These are phyloP conservation scores for Lepidotrigona ventralis DNA, from an alignment of 1,140 invertebrate species.

Conservation along the genomic window DNA sequence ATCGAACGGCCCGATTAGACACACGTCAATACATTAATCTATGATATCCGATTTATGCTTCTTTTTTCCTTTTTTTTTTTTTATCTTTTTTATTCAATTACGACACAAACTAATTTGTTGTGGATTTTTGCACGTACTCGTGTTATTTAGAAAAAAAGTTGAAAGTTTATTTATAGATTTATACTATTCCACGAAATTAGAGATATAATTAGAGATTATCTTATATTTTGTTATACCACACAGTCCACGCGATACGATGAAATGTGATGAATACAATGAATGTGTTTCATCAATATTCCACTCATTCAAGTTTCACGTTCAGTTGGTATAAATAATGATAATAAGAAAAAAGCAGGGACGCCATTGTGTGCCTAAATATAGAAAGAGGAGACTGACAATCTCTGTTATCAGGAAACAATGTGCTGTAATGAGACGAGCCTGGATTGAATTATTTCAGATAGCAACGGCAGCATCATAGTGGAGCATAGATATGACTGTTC, in stretches of 20 bases:
- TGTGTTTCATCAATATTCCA: background rate
- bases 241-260: too few relatives aligned
- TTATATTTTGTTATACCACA: too few relatives aligned
- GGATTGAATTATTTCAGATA: slow-evolving; percentile 18
- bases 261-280: too few relatives aligned
- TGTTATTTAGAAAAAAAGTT: too few relatives aligned
- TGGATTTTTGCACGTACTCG: too few relatives aligned
- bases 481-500: background rate
- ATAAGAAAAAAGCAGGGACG: background rate
- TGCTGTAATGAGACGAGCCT: background rate
- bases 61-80: slow-evolving; percentile 1
- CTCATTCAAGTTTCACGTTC: background rate
- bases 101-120: background rate
- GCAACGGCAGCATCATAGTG: background rate
- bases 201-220: too few relatives aligned
- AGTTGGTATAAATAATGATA: background rate
- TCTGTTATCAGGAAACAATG: slow-evolving; percentile 10
- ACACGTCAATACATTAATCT: slow-evolving; percentile 23
- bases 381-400: background rate
- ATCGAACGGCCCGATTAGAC: slow-evolving; percentile 52
- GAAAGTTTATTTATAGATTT: too few relatives aligned
- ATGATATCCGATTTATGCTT: slow-evolving; percentile 15
- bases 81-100: background rate
- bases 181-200: too few relatives aligned
- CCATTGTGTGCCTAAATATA: background rate